Base-by-base conservation (phyloP, 2,113 vertebrate species). In the Carassius carassius region DNA sequence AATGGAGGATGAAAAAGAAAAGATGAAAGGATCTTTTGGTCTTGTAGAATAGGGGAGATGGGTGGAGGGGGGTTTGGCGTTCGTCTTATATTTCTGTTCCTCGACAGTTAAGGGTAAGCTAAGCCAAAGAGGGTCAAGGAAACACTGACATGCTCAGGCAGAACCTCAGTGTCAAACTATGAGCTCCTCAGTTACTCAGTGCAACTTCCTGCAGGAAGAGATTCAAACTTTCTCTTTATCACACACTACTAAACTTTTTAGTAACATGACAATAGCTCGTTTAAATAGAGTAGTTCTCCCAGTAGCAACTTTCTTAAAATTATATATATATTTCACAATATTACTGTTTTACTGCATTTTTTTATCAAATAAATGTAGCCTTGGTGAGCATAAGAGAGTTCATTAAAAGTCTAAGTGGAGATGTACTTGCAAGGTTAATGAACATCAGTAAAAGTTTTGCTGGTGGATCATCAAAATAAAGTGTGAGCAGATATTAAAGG, bases 71-170 rank as follows among this genome's bases (percentile, higher is more conserved):
- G 60, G 35, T 44, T 56, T 62, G 65, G 32, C 1, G 49, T 19
- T 78, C 29, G 16, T 69, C 67, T 51, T n/a, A 51, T 16, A 49
- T 25, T 85, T 86, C 85, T 81, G 56, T 32, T 78, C 51, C 78
- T 78, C n/a, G 37, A 35, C 37, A 72, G 70, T 54, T 67, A 21
- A 29, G 70, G n/a, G 14, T 44, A 41, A 19, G 47, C 84, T 67
- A 47, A 80, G 56, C 51, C 78, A 23, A 86, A 75, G 84, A 70
- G 65, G 44, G 37, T 84, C 81, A 87, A 87, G 88, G 87, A 89
- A 58, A 58, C 70, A 89, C 90, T 81, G 82, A 73, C 80, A 49
- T 35, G 12, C 44, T 51, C 25, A 60, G 13, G 16, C 23, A 25
- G 32, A 16, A 54, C 78, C 17, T 58, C 44, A 16, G 49, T 72